Conservation (phyloP, 2,888 invertebrate genomes). For the Atethmia centrago region DNA sequence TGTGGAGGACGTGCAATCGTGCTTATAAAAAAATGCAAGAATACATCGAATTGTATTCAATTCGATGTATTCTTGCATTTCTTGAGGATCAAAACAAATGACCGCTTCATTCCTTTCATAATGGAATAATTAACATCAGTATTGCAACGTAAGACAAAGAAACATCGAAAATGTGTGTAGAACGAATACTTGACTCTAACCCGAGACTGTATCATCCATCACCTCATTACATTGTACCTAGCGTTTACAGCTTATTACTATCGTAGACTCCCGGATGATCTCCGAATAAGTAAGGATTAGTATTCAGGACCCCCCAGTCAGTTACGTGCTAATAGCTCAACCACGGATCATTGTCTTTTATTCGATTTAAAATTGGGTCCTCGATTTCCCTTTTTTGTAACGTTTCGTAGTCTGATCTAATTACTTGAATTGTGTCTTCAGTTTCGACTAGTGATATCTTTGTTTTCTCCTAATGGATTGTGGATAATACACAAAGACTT, state of each 20-base stretch:
- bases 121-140: constrained; percentile 4
- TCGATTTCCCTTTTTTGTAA: constrained; percentile 35
- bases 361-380: constrained; percentile 39
- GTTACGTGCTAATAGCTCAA: constrained; percentile 55
- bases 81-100: background rate
- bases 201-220: constrained; percentile 23
- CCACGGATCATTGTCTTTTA: constrained; percentile 51
- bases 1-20: constrained; percentile 21
- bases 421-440: constrained; percentile 40
- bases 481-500: background rate
- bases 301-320: constrained; percentile 40
- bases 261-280: constrained; percentile 25
- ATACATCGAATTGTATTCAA: background rate
- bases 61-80: no score
- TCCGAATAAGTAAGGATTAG: constrained; percentile 40
- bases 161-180: background rate
- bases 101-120: background rate
- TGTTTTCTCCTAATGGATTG: constrained; percentile 1
- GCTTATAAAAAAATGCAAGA: constrained; percentile 24
- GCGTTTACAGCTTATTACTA: constrained; percentile 33
- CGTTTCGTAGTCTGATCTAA: constrained; percentile 42
- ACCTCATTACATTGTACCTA: constrained; percentile 20
- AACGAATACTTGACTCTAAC: background rate
- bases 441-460: constrained; percentile 34
- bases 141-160: background rate